Evolutionary conservation across 2,113 vertebrate species (phyloP), one percentile per base, ranked within the genome.

Genomic region (Gymnogyps californianus): DNA sequence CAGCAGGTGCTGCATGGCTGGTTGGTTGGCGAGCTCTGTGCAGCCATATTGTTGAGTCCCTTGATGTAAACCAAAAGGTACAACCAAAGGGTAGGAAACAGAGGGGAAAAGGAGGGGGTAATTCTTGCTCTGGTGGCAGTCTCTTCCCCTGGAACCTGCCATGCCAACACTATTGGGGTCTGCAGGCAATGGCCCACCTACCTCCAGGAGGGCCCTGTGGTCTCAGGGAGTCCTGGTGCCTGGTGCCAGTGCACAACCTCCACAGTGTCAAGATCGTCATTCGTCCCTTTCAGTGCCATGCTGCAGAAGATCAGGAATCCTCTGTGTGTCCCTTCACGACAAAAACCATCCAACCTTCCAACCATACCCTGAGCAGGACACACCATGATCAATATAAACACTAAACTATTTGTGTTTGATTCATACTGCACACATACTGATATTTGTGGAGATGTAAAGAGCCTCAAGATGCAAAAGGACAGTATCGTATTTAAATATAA

Each of bases 131-230:
- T 54, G 19, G 17, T n/a, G 28, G 36, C 61, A 40, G 28, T 66
- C 20, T 1, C 38, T 59, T 51, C 17, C 29, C 15, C 36, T 88
- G 67, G 47, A 86, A 79, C 0, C 0, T 51, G 36, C 42, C 34
- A 19, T 1, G 3, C 13, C 62, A 67, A 6, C 2, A 3, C 16
- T 28, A 9, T 3, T 1, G 1, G 31, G 13, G 36, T 7, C 18
- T 55, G 52, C 40, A 82, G 42, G 12, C 42, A 47, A 42, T 2
- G 5, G 34, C 22, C 18, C 21, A 65, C 16, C 31, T 87, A 44
- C 5, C 55, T 82, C 11, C 66, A 62, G 65, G 24, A 70, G 6
- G 6, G 13, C 7, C 2, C 19, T 51, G 8, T 29, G 22, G 2
- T 34, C 18, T 65, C 69, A 62, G 46, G 10, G 46, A 74, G 47